A percentile compares a stretch with the other conserved stretches of the same genome.
These are phyloP conservation scores for Dasypolia templi DNA, from an alignment of 2,888 invertebrate genomes.

Conservation along the genomic window DNA sequence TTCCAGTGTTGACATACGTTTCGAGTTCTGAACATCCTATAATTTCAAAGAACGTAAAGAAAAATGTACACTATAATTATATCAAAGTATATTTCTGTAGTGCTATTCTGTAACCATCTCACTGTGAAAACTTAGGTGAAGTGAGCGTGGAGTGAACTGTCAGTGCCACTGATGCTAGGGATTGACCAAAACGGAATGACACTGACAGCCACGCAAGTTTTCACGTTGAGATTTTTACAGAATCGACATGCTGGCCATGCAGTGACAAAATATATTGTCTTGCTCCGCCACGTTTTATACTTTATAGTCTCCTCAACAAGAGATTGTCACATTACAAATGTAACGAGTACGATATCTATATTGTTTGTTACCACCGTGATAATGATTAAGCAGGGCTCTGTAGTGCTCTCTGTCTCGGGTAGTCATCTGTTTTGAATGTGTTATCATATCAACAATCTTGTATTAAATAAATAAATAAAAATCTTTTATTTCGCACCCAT, in stretches of 20 bases:
- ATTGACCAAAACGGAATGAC: too few species aligned
- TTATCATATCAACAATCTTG: constrained; percentile 45
- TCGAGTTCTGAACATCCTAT: constrained; percentile 36
- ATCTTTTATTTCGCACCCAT: too few species aligned
- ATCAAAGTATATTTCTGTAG: constrained; percentile 12
- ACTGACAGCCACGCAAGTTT: too few species aligned
- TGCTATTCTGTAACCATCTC: too few species aligned
- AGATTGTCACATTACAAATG: constrained; percentile 43
- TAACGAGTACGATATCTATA: constrained; percentile 48
- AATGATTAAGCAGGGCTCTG: constrained; percentile 54
- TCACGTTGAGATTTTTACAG: too few species aligned
- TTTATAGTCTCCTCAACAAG: constrained; percentile 24
- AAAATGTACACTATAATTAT: background rate
- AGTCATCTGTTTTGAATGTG: constrained; percentile 23
- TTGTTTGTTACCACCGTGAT: constrained; percentile 57
- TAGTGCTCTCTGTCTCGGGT: too few species aligned
- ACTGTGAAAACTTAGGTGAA: too few species aligned
- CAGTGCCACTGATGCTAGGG: too few species aligned
- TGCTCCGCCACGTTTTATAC: constrained; percentile 10
- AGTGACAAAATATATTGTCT: too few species aligned
- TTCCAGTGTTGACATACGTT: constrained; percentile 20
- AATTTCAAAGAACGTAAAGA: constrained; percentile 17
- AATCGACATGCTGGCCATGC: too few species aligned
- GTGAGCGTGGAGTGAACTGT: too few species aligned
- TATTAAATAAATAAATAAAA: too few species aligned